Base-by-base conservation (phyloP, 2,888 invertebrate genomes). In the Mythimna vitellina region DNA sequence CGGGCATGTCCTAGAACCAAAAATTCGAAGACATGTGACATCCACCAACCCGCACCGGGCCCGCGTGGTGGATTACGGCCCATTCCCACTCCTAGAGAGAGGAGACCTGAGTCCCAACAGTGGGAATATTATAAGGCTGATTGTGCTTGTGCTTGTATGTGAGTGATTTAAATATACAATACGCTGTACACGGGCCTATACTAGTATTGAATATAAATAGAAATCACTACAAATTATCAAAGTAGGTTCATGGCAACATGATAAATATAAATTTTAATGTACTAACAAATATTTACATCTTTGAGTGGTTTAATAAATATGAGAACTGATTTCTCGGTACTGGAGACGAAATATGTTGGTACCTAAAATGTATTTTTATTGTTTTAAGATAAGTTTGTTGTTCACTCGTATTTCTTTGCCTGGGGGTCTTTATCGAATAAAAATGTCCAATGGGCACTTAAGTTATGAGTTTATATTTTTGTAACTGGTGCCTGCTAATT, bases 231-330 rank as follows among this genome's bases (percentile, higher is more conserved):
- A 35, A 70, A 73, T 70, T 75, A 82, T 75, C 70, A 68, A 54
- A 63, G 63, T 75, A 77, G 46, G 46, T 46, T 17, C 73, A 74
- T 80, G 46, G 76, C 68, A 70, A 63, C 68, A 61, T 56, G 83
- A 76, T 82, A 80, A 76, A 65, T 65, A n/a, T 57, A 75, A 56
- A 46, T 46, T 46, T 17, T 17, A 46, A 68, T 68, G 53, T 67
- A 64, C 57, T 67, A 22, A 73, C 71, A 77, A 73, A 80, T 83
- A 83, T 75, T 77, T 77, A 73, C 51, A 29, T 72, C 12, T 70
- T 70, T 72, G 20, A 64, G 53, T 67, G 79, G 25, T 82, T 83
- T 6, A 73, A 80, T 70, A 58, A 72, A 66, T 57, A 65, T 57
- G 22, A n/a, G 2, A 25, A 29, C 20, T 29, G 73, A 78, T 71